Evolutionary conservation across 2,888 invertebrate species (phyloP).

Genomic region (Coenonympha arcania): DNA sequence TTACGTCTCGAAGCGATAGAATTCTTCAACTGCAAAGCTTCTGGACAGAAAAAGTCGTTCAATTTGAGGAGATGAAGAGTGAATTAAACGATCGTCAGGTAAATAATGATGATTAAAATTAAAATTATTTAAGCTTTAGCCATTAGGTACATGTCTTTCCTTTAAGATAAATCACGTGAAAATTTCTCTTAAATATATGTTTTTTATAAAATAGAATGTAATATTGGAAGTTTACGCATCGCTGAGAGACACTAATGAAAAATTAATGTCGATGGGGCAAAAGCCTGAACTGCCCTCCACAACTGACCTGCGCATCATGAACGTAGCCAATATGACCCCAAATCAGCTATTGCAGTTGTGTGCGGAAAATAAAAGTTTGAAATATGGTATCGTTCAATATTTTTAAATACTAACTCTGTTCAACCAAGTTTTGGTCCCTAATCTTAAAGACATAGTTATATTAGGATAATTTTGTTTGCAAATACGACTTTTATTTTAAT

Average conservation of each 20-base stretch:
- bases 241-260: conserved; percentile 44
- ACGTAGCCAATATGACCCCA: conserved; percentile 50
- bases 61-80: conserved; percentile 51
- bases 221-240: conserved; percentile 48
- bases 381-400: conserved; percentile 23
- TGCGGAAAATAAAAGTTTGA: conserved; percentile 28
- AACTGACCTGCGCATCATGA: conserved; percentile 56
- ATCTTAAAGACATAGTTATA: too few relatives aligned
- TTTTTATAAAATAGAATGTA: conserved; percentile 36
- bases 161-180: too few relatives aligned
- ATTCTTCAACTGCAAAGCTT: conserved; percentile 38
- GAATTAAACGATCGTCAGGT: conserved; percentile 57
- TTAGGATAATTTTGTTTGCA: too few relatives aligned
- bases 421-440: too few relatives aligned
- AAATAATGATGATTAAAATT: background rate
- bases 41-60: conserved; percentile 49
- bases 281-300: conserved; percentile 40
- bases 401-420: background rate
- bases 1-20: conserved; percentile 37
- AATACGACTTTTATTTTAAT: too few relatives aligned
- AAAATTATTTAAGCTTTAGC: too few relatives aligned
- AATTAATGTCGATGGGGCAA: conserved; percentile 44
- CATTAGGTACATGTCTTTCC: too few relatives aligned
- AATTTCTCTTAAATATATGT: too few relatives aligned
- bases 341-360: conserved; percentile 54